A percentile compares a stretch with the other conserved stretches of the same genome.
Evolutionary conservation across 64 coral and sea anemone species (phyloP).

Genomic region (Stylophora pistillata): DNA sequence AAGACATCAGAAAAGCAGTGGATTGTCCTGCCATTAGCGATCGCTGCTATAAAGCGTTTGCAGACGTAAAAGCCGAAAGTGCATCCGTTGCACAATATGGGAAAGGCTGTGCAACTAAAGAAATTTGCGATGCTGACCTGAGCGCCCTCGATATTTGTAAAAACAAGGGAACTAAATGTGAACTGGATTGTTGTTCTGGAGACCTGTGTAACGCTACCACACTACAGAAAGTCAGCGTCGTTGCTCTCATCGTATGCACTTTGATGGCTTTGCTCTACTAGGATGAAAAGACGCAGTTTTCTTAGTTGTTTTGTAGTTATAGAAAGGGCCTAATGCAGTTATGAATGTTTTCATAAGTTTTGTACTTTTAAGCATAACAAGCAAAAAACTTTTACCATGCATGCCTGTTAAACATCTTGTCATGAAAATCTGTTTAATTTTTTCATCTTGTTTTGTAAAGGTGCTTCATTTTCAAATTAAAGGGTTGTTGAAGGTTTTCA

Average conservation of each 20-base stretch:
- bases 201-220: slow-evolving; percentile 35
- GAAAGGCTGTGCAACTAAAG: neutral
- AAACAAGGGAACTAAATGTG: neutral
- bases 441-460: too few relatives aligned
- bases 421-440: too few relatives aligned
- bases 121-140: neutral
- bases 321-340: too few relatives aligned
- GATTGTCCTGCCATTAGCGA: neutral
- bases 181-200: slow-evolving; percentile 13
- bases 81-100: neutral
- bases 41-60: neutral
- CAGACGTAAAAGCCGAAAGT: neutral
- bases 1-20: neutral
- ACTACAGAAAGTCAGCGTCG: neutral
- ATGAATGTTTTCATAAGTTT: too few relatives aligned
- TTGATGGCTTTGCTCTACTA: neutral
- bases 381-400: too few relatives aligned
- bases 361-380: too few relatives aligned
- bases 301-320: too few relatives aligned
- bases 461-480: too few relatives aligned
- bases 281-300: neutral
- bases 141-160: neutral
- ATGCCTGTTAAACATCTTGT: too few relatives aligned
- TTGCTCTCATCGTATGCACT: neutral
- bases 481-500: too few relatives aligned